Conservation (phyloP, 2,797 vertebrate genomes). For the Dermochelys coriacea region DNA sequence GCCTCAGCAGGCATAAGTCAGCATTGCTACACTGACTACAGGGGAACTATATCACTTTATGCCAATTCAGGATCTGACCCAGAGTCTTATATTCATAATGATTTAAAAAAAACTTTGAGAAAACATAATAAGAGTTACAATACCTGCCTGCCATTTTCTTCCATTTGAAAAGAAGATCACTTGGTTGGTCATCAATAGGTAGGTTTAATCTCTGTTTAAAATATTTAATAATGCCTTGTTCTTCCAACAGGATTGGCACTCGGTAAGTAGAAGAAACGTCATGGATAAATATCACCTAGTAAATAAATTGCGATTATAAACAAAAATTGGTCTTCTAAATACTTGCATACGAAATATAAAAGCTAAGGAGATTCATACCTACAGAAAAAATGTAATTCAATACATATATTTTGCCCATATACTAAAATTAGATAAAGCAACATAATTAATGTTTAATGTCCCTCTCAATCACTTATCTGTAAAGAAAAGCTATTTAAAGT, state of each 20-base stretch:
- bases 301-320: neutral
- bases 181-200: conserved; percentile 80
- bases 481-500: neutral
- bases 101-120: neutral
- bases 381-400: neutral
- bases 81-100: neutral
- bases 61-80: neutral
- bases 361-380: neutral
- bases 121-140: neutral
- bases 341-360: neutral
- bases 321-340: neutral
- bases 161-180: conserved; percentile 82
- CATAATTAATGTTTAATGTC: neutral
- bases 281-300: conserved; percentile 85
- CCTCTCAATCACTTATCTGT: neutral
- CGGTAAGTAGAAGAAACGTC: conserved; percentile 85
- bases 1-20: neutral
- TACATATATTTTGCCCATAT: neutral
- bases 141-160: conserved; percentile 87
- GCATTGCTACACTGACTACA: neutral
- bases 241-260: conserved; percentile 83
- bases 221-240: conserved; percentile 83
- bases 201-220: conserved; percentile 83
- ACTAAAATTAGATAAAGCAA: neutral
- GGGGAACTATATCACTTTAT: neutral